These are phyloP conservation scores for Halcyon malimbica DNA, from an alignment of 2,113 vertebrate genomes.

Conservation along the genomic window DNA sequence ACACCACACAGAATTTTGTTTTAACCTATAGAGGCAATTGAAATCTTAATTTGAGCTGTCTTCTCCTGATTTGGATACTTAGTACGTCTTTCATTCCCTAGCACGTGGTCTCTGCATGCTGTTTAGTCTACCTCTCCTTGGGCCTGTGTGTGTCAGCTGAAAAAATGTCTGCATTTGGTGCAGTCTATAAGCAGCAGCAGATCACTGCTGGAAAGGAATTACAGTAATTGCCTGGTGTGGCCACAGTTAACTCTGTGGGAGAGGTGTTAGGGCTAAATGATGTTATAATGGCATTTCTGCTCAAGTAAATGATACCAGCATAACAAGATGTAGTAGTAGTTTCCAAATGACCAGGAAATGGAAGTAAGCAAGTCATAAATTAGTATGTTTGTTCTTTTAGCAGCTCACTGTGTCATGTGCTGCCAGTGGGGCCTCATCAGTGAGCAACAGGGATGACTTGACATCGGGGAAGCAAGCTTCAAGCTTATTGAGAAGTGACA, in stretches of 20 bases:
- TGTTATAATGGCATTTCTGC: background rate
- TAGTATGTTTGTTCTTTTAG: rapidly evolving
- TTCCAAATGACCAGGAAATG: background rate
- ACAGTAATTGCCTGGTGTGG: background rate
- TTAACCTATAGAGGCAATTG: background rate
- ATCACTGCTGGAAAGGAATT: background rate
- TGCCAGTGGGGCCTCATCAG: background rate
- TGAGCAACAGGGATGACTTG: background rate
- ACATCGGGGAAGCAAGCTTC: background rate
- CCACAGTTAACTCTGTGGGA: constrained; percentile 34
- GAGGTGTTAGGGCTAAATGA: constrained; percentile 19
- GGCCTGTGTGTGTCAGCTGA: background rate
- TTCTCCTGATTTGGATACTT: background rate
- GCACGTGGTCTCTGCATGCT: background rate
- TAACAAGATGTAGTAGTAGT: background rate
- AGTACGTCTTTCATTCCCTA: background rate
- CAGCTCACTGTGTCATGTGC: background rate
- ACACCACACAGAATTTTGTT: background rate
- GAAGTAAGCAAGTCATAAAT: background rate
- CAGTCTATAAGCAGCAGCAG: background rate
- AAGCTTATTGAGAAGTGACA: background rate
- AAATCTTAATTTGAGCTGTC: background rate
- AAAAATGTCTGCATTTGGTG: background rate
- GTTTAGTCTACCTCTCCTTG: background rate
- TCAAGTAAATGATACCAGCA: background rate